These are phyloP conservation scores for Acanthurus tractus DNA, from an alignment of 2,797 vertebrate species.

Conservation along the genomic window DNA sequence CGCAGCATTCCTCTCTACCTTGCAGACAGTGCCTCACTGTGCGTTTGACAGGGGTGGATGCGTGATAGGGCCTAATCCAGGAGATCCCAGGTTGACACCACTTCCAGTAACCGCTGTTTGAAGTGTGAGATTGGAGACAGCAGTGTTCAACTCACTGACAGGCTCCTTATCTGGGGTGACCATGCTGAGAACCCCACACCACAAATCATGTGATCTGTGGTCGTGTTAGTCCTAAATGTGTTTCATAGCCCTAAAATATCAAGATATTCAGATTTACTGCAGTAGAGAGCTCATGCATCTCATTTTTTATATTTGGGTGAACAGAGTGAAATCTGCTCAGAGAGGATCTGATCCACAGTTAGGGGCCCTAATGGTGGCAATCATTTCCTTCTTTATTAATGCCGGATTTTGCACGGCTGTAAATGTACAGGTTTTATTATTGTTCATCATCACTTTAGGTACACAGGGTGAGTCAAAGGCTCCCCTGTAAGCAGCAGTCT, in stretches of 20 bases:
- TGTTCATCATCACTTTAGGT: neutral
- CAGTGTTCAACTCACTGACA: conserved; percentile 19
- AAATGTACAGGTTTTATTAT: neutral
- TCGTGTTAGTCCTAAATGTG: conserved; percentile 21
- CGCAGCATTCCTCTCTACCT: conserved; percentile 67
- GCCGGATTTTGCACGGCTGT: neutral
- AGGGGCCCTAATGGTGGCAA: neutral
- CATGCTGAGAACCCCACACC: neutral
- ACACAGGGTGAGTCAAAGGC: neutral
- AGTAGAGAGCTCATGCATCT: neutral
- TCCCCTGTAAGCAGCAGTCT: conserved; percentile 1
- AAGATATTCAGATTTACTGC: neutral
- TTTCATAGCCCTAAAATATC: conserved; percentile 1
- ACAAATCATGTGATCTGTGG: too few relatives aligned
- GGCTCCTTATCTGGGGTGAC: conserved; percentile 35
- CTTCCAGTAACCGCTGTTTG: conserved; percentile 55
- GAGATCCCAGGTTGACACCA: conserved; percentile 55
- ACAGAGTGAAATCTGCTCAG: neutral
- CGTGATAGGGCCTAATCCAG: conserved; percentile 67
- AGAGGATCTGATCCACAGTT: neutral
- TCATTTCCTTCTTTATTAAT: neutral
- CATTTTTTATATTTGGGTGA: neutral
- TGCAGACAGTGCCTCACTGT: conserved; percentile 57
- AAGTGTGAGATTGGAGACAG: conserved; percentile 55
- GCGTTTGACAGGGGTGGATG: conserved; percentile 50